phyloP scores from a whole-genome alignment of 2,888 invertebrate species.

The Acanthosepion pharaonis region DNA sequence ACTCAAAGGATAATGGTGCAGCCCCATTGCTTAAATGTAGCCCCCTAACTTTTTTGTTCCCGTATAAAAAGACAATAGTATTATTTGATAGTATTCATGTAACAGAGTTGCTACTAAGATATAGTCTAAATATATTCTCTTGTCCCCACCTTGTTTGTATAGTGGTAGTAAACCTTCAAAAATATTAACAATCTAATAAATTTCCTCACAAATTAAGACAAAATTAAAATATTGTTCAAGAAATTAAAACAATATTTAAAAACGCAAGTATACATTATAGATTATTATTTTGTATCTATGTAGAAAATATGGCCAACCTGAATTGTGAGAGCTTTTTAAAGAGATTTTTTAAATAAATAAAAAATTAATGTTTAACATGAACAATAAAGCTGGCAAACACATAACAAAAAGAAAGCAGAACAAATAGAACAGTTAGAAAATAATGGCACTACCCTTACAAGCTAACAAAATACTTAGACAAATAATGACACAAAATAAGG shows the following conservation, averaged over 20 bases:
- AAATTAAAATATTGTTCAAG: background rate
- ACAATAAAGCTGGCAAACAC: background rate
- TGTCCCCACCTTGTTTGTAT: too few relatives aligned
- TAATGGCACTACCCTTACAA: background rate
- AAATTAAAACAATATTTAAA: background rate
- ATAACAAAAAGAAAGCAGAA: background rate
- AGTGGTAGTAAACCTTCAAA: too few relatives aligned
- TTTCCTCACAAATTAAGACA: background rate
- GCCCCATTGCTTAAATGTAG: too few relatives aligned
- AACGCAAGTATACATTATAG: background rate
- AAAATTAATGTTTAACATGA: background rate
- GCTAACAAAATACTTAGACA: background rate
- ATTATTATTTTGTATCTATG: background rate
- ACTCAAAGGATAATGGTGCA: too few relatives aligned
- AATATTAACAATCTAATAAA: background rate
- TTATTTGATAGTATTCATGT: too few relatives aligned
- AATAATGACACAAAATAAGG: too few relatives aligned
- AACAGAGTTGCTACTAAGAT: too few relatives aligned
- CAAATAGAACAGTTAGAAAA: background rate
- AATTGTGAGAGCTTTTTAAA: background rate
- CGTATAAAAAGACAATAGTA: too few relatives aligned
- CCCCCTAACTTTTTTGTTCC: too few relatives aligned
- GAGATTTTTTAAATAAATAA: background rate
- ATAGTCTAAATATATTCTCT: too few relatives aligned
- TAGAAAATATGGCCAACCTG: background rate